These are phyloP conservation scores for Zaprionus lineosus DNA, from an alignment of 2,888 invertebrate species.

Conservation along the genomic window DNA sequence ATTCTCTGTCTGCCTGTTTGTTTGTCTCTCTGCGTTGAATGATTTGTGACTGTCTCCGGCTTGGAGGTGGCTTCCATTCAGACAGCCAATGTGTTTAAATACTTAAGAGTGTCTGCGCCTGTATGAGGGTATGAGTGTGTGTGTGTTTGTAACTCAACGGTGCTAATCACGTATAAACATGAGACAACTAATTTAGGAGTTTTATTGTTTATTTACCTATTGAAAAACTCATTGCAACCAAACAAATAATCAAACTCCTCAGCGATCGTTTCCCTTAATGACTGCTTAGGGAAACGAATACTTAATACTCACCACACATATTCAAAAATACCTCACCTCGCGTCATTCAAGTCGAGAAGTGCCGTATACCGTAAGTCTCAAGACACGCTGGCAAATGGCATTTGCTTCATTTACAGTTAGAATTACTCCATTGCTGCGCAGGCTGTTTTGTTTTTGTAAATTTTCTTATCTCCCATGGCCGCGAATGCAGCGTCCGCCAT, in stretches of 20 bases:
- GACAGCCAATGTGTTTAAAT: conserved; percentile 35
- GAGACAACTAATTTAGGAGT: conserved; percentile 34
- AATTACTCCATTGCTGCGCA: too few relatives aligned
- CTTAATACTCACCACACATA: too few relatives aligned
- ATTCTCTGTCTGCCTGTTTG: conserved; percentile 48
- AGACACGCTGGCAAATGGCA: too few relatives aligned
- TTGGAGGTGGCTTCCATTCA: conserved; percentile 8
- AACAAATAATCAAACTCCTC: neutral
- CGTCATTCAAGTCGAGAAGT: too few relatives aligned
- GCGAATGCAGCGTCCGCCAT: too few relatives aligned
- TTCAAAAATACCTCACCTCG: too few relatives aligned
- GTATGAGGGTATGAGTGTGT: neutral
- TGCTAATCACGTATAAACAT: conserved; percentile 20
- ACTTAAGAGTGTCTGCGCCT: conserved; percentile 29
- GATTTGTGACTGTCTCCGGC: conserved; percentile 67
- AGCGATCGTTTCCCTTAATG: neutral
- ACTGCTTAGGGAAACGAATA: too few relatives aligned
- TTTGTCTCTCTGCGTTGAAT: conserved; percentile 64
- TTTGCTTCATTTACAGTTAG: too few relatives aligned
- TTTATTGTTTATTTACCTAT: conserved; percentile 9
- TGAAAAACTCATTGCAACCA: neutral
- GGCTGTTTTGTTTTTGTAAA: too few relatives aligned
- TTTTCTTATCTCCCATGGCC: too few relatives aligned
- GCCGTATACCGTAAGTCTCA: too few relatives aligned
- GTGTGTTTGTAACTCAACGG: neutral